Evolutionary conservation across 2,113 vertebrate genomes (phyloP), one percentile per base, ranked within the genome.

Genomic region (Prietella phreatophila): DNA sequence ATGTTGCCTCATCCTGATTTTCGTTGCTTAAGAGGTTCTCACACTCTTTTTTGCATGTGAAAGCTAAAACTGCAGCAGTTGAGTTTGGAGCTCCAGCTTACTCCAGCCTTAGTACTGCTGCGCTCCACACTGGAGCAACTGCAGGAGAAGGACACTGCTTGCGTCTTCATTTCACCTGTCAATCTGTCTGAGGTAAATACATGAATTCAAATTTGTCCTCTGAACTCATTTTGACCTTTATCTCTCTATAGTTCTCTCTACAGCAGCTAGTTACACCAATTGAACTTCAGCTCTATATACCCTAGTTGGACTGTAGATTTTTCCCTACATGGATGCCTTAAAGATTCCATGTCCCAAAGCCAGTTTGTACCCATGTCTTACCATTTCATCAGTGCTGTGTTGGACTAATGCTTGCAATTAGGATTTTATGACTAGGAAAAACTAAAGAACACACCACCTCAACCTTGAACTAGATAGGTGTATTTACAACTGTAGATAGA

Each of bases 141-240:
- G 86, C 97, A 99, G 91, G 98, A 99, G 92, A 99, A 99, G 91
- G 98, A 99, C 88, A 93, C 96, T 0, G 96, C 96, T 25, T 96
- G 97, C 88, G 99, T 99, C 93, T 99, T 99, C 55, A 96, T 96
- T 0, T 95, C 98, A 85, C 98, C 98, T 0, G 98, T 99, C 84
- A 96, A 97, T 92, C 95, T 99, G 5, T 95, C 95, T 4, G 98
- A 99, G 97, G 98, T 97, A 94, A 94, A 96, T 96, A 20, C 30
- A 22, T 19, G n/a, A 25, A 47, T 22, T 8, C 8, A 39, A 22
- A 8, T 73, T 20, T 2, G 9, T 11, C 33, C 19, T 33, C 20
- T 36, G 30, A 65, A 27, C 11, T 65, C 11, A 19, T 30, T 67
- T 36, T 36, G 36, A 36, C 33, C 15, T 6, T 67, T 67, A 36